Conservation (phyloP, 2,888 invertebrate genomes). For the Sturmia bella region DNA sequence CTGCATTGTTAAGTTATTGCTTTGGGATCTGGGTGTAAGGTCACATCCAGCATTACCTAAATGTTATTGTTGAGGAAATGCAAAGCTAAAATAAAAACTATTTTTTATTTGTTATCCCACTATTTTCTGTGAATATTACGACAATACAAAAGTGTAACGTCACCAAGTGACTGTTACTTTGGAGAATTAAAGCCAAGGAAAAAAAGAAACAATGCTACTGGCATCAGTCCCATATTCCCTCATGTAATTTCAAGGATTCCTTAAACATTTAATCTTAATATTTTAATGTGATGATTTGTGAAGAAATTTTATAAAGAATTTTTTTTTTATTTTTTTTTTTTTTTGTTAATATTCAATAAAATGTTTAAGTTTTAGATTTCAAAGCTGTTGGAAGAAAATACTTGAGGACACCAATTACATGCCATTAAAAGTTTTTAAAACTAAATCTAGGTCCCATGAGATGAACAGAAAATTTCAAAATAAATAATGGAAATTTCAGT, state of each 20-base stretch:
- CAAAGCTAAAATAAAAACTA: slow-evolving; percentile 73
- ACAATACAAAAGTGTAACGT: slow-evolving; percentile 62
- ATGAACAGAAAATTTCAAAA: too few species aligned
- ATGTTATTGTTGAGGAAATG: slow-evolving; percentile 70
- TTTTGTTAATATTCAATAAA: too few species aligned
- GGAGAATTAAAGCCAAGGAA: slow-evolving; percentile 69
- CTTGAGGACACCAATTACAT: too few species aligned
- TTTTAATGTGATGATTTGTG: slow-evolving; percentile 65
- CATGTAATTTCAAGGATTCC: slow-evolving; percentile 80
- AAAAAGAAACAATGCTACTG: slow-evolving; percentile 8
- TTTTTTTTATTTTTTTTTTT: too few species aligned
- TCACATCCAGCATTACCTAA: slow-evolving; percentile 72
- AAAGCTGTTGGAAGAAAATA: too few species aligned
- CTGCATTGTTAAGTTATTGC: slow-evolving; percentile 80
- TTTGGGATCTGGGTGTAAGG: slow-evolving; percentile 78
- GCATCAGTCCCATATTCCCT: slow-evolving; percentile 77
- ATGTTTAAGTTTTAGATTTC: too few species aligned
- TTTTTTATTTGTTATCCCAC: slow-evolving; percentile 25
- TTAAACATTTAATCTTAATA: slow-evolving; percentile 70
- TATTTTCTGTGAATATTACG: slow-evolving; percentile 44
- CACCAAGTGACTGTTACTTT: slow-evolving; percentile 67
- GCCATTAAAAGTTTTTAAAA: too few species aligned
- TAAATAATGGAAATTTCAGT: too few species aligned
- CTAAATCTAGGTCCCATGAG: too few species aligned
- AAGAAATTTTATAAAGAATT: slow-evolving; percentile 36